Percentiles rank a stretch among this genome's conserved stretches.
Evolutionary conservation across 2,113 vertebrate species (phyloP).

Genomic region (Chunga burmeisteri): DNA sequence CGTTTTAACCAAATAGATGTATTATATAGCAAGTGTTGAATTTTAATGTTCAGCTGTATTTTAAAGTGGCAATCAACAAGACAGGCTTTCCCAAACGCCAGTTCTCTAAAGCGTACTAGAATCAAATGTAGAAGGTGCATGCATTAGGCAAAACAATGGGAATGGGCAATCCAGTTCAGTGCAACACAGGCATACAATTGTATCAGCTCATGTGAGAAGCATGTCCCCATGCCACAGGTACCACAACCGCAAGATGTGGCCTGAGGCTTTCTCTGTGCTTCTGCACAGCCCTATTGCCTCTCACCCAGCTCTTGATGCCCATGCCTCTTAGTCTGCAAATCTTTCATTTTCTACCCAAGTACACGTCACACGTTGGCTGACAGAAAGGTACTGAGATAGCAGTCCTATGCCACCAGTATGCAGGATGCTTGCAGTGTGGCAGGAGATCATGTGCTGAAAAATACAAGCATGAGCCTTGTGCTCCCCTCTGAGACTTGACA

Average conservation of each 20-base stretch:
- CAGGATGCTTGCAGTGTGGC: neutral
- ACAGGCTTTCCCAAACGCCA: neutral
- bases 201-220: neutral
- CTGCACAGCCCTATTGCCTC: neutral
- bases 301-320: neutral
- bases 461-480: neutral
- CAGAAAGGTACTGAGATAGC: neutral
- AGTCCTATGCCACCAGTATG: neutral
- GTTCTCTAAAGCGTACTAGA: neutral
- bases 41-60: neutral
- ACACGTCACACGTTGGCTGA: rapidly evolving
- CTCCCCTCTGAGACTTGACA: neutral
- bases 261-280: neutral
- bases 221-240: neutral
- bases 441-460: neutral
- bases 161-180: neutral
- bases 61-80: neutral
- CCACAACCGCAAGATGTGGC: rapidly evolving
- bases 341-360: neutral
- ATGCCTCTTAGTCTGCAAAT: neutral
- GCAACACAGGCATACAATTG: neutral
- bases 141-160: neutral
- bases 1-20: neutral
- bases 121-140: neutral
- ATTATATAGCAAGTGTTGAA: neutral